phyloP scores from a whole-genome alignment of 92 coral and sea anemone genomes.

The Umimayanthus chanpuru region DNA sequence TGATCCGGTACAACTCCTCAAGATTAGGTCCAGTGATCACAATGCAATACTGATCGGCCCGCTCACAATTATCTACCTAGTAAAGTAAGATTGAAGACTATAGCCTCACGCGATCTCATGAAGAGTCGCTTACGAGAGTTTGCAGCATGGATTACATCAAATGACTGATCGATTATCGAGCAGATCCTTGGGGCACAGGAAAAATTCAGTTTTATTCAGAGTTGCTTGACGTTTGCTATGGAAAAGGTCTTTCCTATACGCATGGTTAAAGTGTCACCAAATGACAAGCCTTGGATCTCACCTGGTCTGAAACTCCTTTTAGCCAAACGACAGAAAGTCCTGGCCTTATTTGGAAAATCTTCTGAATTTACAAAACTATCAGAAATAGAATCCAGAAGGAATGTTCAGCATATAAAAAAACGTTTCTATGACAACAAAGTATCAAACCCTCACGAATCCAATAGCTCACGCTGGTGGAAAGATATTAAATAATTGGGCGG shows the following conservation, averaged over 20 bases:
- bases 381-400: conserved; percentile 48
- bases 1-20: conserved; percentile 39
- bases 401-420: conserved; percentile 18
- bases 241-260: not conserved
- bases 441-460: conserved; percentile 34
- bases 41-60: conserved; percentile 39
- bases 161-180: not conserved
- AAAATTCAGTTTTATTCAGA: conserved; percentile 22
- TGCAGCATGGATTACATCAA: conserved; percentile 25
- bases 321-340: too few relatives aligned
- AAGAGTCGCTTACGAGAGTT: conserved; percentile 31
- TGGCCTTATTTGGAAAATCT: too few relatives aligned
- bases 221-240: conserved; percentile 33
- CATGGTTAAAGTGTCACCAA: too few relatives aligned
- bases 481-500: conserved; percentile 51
- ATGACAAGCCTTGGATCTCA: too few relatives aligned
- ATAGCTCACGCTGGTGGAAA: too few relatives aligned
- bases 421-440: conserved; percentile 36
- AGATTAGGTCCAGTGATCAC: conserved; percentile 48
- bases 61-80: not conserved
- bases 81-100: conserved; percentile 11
- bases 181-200: conserved; percentile 16
- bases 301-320: too few relatives aligned
- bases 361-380: too few relatives aligned
- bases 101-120: conserved; percentile 20